phyloP scores from a whole-genome alignment of 2,797 vertebrate genomes.

The Dendrocincla tyrannina region DNA sequence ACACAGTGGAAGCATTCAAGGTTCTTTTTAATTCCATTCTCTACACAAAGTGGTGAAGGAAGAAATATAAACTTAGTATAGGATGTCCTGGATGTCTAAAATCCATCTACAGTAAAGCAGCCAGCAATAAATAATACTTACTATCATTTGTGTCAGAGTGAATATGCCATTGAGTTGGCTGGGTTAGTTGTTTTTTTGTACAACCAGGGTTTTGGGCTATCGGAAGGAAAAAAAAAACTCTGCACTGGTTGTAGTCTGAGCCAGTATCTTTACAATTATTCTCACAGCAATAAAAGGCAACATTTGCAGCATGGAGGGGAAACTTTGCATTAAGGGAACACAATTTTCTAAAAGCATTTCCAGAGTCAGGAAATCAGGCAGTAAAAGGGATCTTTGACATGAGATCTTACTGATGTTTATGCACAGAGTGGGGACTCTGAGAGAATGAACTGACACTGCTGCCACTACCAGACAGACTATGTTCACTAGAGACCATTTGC shows the following conservation, averaged over 20 bases:
- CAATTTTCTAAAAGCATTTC: not conserved
- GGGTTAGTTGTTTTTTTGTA: not conserved
- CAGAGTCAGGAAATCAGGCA: not conserved
- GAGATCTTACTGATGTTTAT: not conserved
- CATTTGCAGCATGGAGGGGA: not conserved
- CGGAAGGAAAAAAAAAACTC: not conserved
- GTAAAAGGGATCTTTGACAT: not conserved
- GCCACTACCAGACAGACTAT: not conserved
- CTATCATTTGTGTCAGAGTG: not conserved
- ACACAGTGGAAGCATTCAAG: not conserved
- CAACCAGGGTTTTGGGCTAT: not conserved
- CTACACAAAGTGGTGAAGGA: not conserved
- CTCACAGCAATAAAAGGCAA: not conserved
- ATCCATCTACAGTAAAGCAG: not conserved
- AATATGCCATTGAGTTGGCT: fast-evolving
- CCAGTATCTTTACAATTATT: not conserved
- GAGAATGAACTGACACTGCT: not conserved
- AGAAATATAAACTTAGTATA: not conserved
- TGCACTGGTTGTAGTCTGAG: not conserved
- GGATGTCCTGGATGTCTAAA: not conserved
- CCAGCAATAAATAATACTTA: not conserved
- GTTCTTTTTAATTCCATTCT: not conserved
- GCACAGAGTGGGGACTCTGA: not conserved
- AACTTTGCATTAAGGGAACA: not conserved
- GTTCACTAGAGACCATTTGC: not conserved